Base-by-base conservation (phyloP, 2,888 invertebrate genomes). In the Cheilosia grossa region DNA sequence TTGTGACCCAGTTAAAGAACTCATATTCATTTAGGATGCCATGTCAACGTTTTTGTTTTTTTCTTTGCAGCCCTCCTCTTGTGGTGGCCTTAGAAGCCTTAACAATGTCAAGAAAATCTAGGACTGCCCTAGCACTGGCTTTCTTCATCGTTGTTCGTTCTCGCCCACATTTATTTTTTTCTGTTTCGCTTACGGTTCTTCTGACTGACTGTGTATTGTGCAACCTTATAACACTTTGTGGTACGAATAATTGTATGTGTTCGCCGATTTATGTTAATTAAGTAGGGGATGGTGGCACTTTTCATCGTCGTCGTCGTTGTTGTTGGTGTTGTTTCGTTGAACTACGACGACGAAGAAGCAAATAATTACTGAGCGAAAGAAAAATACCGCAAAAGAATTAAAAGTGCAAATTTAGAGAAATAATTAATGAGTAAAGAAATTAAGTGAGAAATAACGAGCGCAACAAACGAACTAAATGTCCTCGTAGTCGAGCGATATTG, bases 251-350 rank as follows among this genome's bases (percentile, higher is more conserved):
- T 66, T 77, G 80, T 73, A 75, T 77, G 81, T 77, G 80, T 75
- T 81, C 77, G 75, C 81, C 75, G 85, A 75, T 72, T 85, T 85
- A 85, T 85, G 85, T 85, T 81, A 85, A 85, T 85, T 85, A 85
- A 81, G 77, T 77, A 72, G 66, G 77, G 80, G 69, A 63, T 64
- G 58, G 58, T 47, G 61, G 56, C 17, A 2, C 77, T 74, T 53
- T 66, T 27, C 58, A 9, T 9, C 30, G 30, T 9, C 30, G 30
- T 30, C 9, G 30, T 67, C 54, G 73, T 44, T 74, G 73, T 44
- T 74, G 42, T 61, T 75, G 42, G 59, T 27, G 27, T 27, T 27
- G 27, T 6, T 72, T 70, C 70, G 64, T 70, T 79, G 70, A 49
- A 54, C 59, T 19, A 44, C 30, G 21, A 67, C 27, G 37, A 63